Evolutionary conservation across 2,113 vertebrate species (phyloP).

Genomic region (Amia ocellicauda): DNA sequence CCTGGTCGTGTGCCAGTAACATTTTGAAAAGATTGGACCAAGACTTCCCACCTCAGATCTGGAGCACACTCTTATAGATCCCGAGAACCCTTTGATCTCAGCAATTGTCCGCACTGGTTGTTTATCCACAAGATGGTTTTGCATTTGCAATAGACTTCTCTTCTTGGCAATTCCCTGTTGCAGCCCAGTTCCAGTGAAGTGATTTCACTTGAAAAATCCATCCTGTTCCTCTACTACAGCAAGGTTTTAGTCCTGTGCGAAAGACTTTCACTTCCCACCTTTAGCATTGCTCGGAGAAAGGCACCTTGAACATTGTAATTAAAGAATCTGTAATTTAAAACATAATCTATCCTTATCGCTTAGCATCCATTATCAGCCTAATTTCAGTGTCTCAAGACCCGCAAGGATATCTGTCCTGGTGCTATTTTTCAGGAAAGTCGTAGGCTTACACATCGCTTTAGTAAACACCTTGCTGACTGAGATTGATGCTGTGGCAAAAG

Average conservation of each 20-base stretch:
- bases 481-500: constrained; percentile 15
- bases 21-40: too few relatives aligned
- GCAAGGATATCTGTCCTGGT: constrained; percentile 27
- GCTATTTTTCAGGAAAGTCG: constrained; percentile 31
- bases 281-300: constrained; percentile 41
- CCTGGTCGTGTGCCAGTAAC: too few relatives aligned
- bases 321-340: constrained; percentile 59
- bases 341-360: constrained; percentile 51
- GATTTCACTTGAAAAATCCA: constrained; percentile 53
- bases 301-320: constrained; percentile 65
- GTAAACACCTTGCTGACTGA: constrained; percentile 39
- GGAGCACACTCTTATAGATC: too few relatives aligned
- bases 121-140: too few relatives aligned
- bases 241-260: constrained; percentile 45
- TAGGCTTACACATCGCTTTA: constrained; percentile 31
- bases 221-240: constrained; percentile 38
- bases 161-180: constrained; percentile 52
- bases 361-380: constrained; percentile 38
- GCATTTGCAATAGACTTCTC: too few relatives aligned
- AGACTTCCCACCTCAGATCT: too few relatives aligned
- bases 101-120: too few relatives aligned
- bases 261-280: constrained; percentile 41
- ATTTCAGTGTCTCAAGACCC: constrained; percentile 13
- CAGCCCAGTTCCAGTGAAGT: constrained; percentile 66
- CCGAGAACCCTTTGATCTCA: too few relatives aligned